phyloP scores from a whole-genome alignment of 1,140 invertebrate species.

The Drosophila orosa region DNA sequence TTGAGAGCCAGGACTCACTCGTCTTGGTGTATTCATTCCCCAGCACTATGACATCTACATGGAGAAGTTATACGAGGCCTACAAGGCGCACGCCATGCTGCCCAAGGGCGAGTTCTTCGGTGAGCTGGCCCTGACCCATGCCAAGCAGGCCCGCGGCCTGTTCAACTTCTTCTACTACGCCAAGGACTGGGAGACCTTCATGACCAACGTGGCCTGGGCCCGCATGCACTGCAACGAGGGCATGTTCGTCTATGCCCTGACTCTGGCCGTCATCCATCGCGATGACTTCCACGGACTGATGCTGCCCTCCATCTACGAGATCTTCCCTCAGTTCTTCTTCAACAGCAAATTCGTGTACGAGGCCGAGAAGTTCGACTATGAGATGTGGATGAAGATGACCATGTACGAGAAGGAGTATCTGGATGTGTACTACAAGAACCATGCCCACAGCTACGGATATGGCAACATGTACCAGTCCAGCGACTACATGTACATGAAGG shows the following conservation, averaged over 20 bases:
- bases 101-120: slow-evolving; percentile 82
- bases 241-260: slow-evolving; percentile 86
- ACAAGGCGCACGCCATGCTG: slow-evolving; percentile 62
- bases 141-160: slow-evolving; percentile 85
- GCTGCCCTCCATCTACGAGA: slow-evolving; percentile 87
- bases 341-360: slow-evolving; percentile 86
- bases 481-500: slow-evolving; percentile 78
- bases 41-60: slow-evolving; percentile 70
- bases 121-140: slow-evolving; percentile 74
- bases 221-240: slow-evolving; percentile 87
- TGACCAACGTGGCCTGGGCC: slow-evolving; percentile 87
- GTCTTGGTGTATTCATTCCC: fast-evolving
- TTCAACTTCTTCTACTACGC: slow-evolving; percentile 87
- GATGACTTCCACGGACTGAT: slow-evolving; percentile 86
- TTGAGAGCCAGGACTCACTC: background rate
- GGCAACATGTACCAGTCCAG: slow-evolving; percentile 50
- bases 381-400: slow-evolving; percentile 74
- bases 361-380: slow-evolving; percentile 85
- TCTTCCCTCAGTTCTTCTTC: slow-evolving; percentile 87
- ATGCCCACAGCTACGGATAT: slow-evolving; percentile 86
- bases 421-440: slow-evolving; percentile 87
- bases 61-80: slow-evolving; percentile 69
- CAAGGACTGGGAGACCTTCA: slow-evolving; percentile 88
- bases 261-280: slow-evolving; percentile 86
- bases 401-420: slow-evolving; percentile 85